Base-by-base conservation (phyloP, 1,140 invertebrate species). In the Sinella curviseta region DNA sequence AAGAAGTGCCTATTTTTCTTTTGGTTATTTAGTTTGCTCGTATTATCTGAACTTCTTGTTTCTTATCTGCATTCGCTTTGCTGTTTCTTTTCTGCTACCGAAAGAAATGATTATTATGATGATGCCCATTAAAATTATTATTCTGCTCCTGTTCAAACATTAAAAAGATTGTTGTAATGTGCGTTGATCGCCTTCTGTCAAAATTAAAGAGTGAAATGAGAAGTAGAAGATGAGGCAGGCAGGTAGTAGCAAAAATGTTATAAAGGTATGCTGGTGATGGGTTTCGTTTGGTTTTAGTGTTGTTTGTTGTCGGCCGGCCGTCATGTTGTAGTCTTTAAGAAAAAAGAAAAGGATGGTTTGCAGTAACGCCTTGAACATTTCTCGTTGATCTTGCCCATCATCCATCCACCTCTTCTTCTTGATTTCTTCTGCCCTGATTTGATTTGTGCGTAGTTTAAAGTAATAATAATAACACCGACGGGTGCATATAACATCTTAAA, bases 131-230 rank as follows among this genome's bases (percentile, higher is more conserved):
- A 70, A 70, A 70, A 70, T 70, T 70, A 70, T 33, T 70, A 70
- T 70, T 70, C 65, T 70, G 65, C 65, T 70, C 65, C 65, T 70
- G 65, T 70, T 70, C 65, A 70, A 70, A 70, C 65, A 70, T 70
- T 70, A 70, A 31, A 70, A 70, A 70, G 31, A 31, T n/a, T 33
- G 65, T 12, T 70, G 65, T 48, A 48, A 48, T 48, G 20, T 48
- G 20, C 39, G 20, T 31, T 70, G 65, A 70, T 70, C 65, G 65
- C 65, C 31, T 70, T 31, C 28, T 70, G 26, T 70, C 30, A 30
- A 70, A 70, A 70, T 31, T 70, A 33, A 70, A 70, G 65, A 30
- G 8, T 70, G 65, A 30, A 30, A 70, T 31, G 31, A 70, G 65
- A 65, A 8, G 12, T 8, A 60, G 24, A 30, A 70, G 65, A 70